Conservation (phyloP, 2,888 invertebrate genomes). For the Dryobotodes eremita region DNA sequence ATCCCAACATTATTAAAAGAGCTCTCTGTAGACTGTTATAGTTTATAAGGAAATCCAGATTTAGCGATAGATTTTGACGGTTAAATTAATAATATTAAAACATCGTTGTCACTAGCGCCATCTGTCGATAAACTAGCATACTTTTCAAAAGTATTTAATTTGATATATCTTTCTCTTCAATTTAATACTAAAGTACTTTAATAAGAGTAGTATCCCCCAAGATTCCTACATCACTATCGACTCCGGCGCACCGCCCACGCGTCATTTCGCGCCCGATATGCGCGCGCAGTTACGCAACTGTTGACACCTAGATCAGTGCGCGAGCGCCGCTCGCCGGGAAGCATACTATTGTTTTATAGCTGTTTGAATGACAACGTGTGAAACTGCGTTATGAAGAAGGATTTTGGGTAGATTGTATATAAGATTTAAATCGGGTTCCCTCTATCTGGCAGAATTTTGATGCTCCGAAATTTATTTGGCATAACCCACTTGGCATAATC, state of each 20-base stretch:
- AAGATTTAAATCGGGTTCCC: too few relatives aligned
- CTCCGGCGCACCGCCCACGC: constrained; percentile 72
- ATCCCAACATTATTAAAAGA: too few relatives aligned
- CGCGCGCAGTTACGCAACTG: constrained; percentile 62
- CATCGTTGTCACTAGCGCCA: constrained; percentile 22
- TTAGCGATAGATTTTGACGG: too few relatives aligned
- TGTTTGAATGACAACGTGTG: constrained; percentile 43
- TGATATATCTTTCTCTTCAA: too few relatives aligned
- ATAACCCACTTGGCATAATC: too few relatives aligned
- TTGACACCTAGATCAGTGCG: constrained; percentile 59
- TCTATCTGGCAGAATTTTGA: too few relatives aligned
- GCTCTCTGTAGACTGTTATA: too few relatives aligned
- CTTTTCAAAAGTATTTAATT: too few relatives aligned
- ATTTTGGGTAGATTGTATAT: background rate
- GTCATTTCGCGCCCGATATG: constrained; percentile 67
- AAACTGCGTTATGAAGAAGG: background rate
- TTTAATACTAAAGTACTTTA: background rate
- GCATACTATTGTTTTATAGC: constrained; percentile 50
- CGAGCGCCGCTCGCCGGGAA: constrained; percentile 57
- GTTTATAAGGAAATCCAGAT: too few relatives aligned
- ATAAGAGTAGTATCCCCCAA: constrained; percentile 22
- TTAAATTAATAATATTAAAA: too few relatives aligned
- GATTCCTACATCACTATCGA: constrained; percentile 53
- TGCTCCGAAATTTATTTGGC: too few relatives aligned
- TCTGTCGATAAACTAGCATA: background rate